Base-by-base conservation (phyloP, 23 tunicate genomes). In the Pegea sp. region DNA sequence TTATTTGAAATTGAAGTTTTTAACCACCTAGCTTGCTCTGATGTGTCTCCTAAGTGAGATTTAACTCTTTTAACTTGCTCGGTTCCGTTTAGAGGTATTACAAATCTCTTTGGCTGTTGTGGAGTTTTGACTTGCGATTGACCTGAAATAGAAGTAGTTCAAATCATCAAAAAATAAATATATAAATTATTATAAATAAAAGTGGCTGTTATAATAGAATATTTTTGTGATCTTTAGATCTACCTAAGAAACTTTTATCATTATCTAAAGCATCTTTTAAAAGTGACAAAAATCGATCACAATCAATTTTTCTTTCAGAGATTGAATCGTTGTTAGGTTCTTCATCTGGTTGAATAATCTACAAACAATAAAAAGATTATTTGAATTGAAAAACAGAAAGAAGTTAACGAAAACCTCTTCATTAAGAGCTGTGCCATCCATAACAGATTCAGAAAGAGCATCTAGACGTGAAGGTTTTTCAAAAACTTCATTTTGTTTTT, bases 391-490 rank as follows among this genome's bases (percentile, higher is more conserved):
- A 20, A 51, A 51, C 56, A 13, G 46, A 8, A 50, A 18, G 21
- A 11, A 19, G 23, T 18, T 7, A 6, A 25, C 5, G 31, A 26
- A 19, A 18, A 70, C 77, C 51, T 64, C 63, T 6, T 79, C 78
- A 65, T 79, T 79, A 0, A 79, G 60, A 30, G 92, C 92, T 42
- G 67, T 66, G 13, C 48, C 62, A 30, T 79, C 92, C 92, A 79
- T 79, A 8, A 79, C 71, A 16, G 78, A 70, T 31, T 71, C 92
- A 20, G 92, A 79, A 24, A 79, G 42, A 27, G 64, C 60, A 44
- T 77, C 76, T 34, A 79, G 64, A 26, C 62, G 62, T 7, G 92
- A 74, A 20, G 92, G 68, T 54, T 78, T 78, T 30, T 65, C 92
- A 26, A 42, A 69, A 44, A 67, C 66, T 16, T 64, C 64, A 2